Evolutionary conservation across 2,797 vertebrate species (phyloP), one percentile per base, ranked within the genome.

Genomic region (Spondyliosoma cantharus): DNA sequence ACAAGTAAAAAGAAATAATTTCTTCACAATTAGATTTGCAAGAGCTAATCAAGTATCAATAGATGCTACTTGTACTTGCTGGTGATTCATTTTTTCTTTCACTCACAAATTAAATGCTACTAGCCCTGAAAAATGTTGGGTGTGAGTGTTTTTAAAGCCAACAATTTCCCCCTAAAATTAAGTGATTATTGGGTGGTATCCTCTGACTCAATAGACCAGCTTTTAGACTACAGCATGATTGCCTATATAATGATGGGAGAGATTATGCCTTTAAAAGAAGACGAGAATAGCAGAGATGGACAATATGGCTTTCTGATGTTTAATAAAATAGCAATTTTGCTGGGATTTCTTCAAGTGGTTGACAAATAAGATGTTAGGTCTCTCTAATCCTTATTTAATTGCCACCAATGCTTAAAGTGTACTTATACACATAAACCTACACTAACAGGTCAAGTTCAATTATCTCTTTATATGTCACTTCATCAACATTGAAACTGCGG

Each of bases 401-500:
- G 1, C 16, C 20, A 52, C 22, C 1, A 11, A 56, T 48, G 4
- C 37, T 64, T 43, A 74, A 74, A 16, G 43, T 57, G 22, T 32
- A 12, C 13, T 24, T 29, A 16, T 52, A 19, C 37, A 59, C 4
- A 64, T 20, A 54, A 53, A 63, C 46, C 22, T 50, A 7, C 43
- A 37, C 19, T 60, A 60, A 62, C 29, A 32, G 50, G 32, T 43
- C 37, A 60, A 82, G 53, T 81, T 76, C 16, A 50, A 2, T 54
- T 71, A 67, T 48, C 22, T 54, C 53, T 76, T 63, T 53, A 53
- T 75, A 77, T 79, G 53, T 72, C 66, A 46, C 45, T 53, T 71
- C 56, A 80, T 84, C 42, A 64, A 22, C 74, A 69, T 78, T 87
- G 43, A 75, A 58, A 24, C 59, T 68, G 56, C 52, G 1, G 71